Evolutionary conservation across 23 tunicate genomes (phyloP), one percentile per base, ranked within the genome.

Genomic region (Aplidium turbinatum): DNA sequence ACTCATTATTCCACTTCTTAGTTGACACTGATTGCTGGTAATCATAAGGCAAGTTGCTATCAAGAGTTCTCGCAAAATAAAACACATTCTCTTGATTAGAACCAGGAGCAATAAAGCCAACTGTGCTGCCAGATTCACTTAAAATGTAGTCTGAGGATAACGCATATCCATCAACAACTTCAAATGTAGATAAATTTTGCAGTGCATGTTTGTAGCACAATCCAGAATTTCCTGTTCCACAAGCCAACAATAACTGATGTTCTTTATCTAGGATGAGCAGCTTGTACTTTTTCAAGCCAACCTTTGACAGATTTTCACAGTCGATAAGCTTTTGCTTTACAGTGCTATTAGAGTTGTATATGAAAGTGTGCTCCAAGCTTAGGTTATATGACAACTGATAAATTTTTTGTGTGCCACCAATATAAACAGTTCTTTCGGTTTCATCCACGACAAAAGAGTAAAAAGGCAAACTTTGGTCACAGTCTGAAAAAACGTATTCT

Each of bases 1-100:
- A 13, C 33, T 73, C 82, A 22, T 6, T 6, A 58, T 87, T 80
- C 77, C 75, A 87, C 27, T 35, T 57, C 68, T 87, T 87, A 4
- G 79, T 87, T 23, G 94, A 80, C 40, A 87, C 85, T 11, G 94
- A 87, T 55, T 79, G 94, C 47, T 87, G 94, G 18, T 42, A 3
- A 1, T 38, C 5, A 55, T 38, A 47, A 1, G 57, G 48, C 20
- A 80, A 21, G 47, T 73, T 39, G 53, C 38, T 24, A 68, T 80
- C 84, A 13, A 87, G 20, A 0, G 94, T 87, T 29, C 94, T 38
- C 0, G 86, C 94, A 73, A 87, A 72, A 45, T 87, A 79, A 34
- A 82, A 82, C 32, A 72, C 73, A 80, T 57, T 39, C 2, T 30
- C 24, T 23, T 23, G 22, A 19, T 1, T 30, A 26, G 57, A 70